These are phyloP conservation scores for Fulmarus glacialis DNA, from an alignment of 2,113 vertebrate genomes.

Conservation along the genomic window DNA sequence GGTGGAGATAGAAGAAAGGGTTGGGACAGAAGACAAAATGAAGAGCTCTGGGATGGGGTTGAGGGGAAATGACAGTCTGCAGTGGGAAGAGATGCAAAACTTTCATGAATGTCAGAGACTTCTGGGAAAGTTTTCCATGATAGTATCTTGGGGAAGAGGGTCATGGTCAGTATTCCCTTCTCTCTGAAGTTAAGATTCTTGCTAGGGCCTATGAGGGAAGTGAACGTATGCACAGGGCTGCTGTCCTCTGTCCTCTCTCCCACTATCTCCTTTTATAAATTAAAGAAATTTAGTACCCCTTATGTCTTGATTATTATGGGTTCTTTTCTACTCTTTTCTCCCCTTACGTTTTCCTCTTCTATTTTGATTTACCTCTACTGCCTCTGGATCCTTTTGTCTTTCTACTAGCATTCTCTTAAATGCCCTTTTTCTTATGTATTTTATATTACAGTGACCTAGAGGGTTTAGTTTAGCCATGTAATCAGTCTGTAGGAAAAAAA, in stretches of 20 bases:
- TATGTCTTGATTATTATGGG: neutral
- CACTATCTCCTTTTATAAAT: neutral
- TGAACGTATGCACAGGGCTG: neutral
- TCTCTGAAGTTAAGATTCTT: neutral
- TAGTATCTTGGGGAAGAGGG: rapidly evolving
- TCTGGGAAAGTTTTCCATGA: neutral
- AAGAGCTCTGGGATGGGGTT: neutral
- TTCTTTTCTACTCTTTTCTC: neutral
- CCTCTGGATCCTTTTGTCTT: neutral
- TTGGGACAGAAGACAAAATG: neutral
- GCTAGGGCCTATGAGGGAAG: neutral
- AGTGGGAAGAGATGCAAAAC: neutral
- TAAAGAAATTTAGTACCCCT: neutral
- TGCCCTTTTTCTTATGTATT: neutral
- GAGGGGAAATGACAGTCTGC: neutral
- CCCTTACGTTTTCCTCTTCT: neutral
- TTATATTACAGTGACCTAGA: neutral
- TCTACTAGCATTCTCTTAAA: neutral
- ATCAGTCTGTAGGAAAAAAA: neutral
- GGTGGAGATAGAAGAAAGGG: neutral
- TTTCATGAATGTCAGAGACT: neutral
- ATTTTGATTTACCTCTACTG: neutral
- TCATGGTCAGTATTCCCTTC: neutral
- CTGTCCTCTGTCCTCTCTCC: neutral
- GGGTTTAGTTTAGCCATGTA: neutral